phyloP scores from a whole-genome alignment of 2,888 invertebrate genomes.

The Drosophila emarginata region DNA sequence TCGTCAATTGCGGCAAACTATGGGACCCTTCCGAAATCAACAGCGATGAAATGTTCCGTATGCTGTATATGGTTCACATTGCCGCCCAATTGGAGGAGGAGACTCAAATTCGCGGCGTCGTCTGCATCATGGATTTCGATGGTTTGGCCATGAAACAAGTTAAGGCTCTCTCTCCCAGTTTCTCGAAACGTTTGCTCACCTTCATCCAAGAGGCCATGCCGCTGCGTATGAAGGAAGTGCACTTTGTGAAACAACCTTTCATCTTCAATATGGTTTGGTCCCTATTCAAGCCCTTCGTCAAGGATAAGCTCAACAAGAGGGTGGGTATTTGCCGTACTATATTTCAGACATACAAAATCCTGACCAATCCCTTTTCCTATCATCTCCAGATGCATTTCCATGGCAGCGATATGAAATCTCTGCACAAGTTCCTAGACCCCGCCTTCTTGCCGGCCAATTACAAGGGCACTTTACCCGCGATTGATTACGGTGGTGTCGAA shows the following conservation, averaged over 20 bases:
- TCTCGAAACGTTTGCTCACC: constrained; percentile 89
- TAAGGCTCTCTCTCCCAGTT: constrained; percentile 87
- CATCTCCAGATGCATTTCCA: constrained; percentile 90
- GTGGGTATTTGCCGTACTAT: constrained; percentile 83
- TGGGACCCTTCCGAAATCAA: constrained; percentile 90
- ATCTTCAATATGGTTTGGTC: constrained; percentile 93
- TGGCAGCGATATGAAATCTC: constrained; percentile 89
- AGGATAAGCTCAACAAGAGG: constrained; percentile 89
- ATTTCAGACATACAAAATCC: not conserved
- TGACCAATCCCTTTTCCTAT: constrained; percentile 25
- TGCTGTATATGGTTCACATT: constrained; percentile 91
- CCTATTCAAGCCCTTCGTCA: constrained; percentile 92
- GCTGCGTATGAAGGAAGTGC: constrained; percentile 91
- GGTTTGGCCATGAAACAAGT: constrained; percentile 90
- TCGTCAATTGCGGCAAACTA: constrained; percentile 88
- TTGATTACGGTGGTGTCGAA: constrained; percentile 89
- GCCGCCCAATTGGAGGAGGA: constrained; percentile 90
- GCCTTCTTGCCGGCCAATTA: constrained; percentile 89
- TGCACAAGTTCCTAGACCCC: constrained; percentile 88
- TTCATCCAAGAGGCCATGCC: constrained; percentile 96
- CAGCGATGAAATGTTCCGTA: constrained; percentile 89
- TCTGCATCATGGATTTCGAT: constrained; percentile 93
- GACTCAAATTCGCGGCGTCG: constrained; percentile 90
- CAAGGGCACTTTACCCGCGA: constrained; percentile 88
- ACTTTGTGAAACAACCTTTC: constrained; percentile 93